Percentiles rank a stretch among this genome's conserved stretches.
These are phyloP conservation scores for Gracilinanus agilis DNA, from an alignment of 2,113 vertebrate species.

Conservation along the genomic window DNA sequence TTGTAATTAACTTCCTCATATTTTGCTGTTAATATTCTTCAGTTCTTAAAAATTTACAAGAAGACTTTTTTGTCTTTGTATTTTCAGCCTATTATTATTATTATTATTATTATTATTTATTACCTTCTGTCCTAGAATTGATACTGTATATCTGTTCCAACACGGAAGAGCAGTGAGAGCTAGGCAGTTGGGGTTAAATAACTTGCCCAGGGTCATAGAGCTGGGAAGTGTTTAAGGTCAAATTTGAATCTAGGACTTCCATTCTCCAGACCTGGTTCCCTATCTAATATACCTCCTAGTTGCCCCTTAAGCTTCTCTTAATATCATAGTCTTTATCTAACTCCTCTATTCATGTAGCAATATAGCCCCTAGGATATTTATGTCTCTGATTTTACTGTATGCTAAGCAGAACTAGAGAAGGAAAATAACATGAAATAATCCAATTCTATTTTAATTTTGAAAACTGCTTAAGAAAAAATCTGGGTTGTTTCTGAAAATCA, in stretches of 20 bases:
- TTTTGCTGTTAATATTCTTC: not conserved
- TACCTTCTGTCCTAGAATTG: no score
- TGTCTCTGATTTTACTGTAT: not conserved
- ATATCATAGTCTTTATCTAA: not conserved
- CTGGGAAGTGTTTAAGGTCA: no score
- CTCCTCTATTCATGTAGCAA: not conserved
- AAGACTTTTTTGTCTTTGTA: not conserved
- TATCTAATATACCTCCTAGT: no score
- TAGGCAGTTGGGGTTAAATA: no score
- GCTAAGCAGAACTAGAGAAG: not conserved
- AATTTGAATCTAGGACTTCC: no score
- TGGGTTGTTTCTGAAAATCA: not conserved
- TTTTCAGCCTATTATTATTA: not conserved
- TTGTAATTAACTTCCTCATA: not conserved
- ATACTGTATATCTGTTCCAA: no score
- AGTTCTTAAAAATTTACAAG: not conserved
- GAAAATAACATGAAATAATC: not conserved
- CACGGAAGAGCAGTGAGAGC: no score
- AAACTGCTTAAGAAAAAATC: not conserved
- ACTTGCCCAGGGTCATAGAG: no score
- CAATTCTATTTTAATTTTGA: not conserved
- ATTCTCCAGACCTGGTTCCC: no score
- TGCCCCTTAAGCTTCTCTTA: not conserved
- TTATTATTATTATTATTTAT: not conserved
- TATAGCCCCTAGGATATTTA: not conserved